A percentile compares a stretch with the other conserved stretches of the same genome.
phyloP scores from a whole-genome alignment of 2,113 vertebrate genomes.

The Octodon degus region DNA sequence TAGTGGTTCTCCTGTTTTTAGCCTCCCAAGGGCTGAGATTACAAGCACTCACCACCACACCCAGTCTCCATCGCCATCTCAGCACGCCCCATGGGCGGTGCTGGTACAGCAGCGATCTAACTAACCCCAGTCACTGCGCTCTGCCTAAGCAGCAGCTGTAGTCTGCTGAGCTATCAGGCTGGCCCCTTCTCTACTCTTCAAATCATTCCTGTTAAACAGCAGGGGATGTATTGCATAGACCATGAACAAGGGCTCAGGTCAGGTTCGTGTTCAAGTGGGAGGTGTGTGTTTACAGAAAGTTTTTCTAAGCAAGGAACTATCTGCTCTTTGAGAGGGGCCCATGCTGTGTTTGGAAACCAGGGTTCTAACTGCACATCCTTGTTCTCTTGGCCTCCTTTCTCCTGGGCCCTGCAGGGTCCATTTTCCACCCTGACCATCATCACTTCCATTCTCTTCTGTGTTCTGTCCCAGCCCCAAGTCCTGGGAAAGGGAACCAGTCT shows the following conservation, averaged over 20 bases:
- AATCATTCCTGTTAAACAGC: background rate
- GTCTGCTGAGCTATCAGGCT: too few relatives aligned
- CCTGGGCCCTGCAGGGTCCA: background rate
- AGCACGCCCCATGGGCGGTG: too few relatives aligned
- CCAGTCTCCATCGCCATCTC: too few relatives aligned
- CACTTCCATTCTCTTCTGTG: background rate
- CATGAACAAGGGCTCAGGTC: background rate
- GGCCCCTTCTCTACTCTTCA: background rate
- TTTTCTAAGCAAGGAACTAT: background rate
- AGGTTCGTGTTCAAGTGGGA: background rate
- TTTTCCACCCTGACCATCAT: background rate
- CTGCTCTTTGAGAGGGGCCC: background rate
- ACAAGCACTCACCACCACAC: too few relatives aligned
- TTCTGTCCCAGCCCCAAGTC: background rate
- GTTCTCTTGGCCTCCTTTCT: background rate
- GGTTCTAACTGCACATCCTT: background rate
- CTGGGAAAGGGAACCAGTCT: background rate
- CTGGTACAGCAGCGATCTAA: too few relatives aligned
- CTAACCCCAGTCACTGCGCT: too few relatives aligned
- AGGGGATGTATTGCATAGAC: background rate
- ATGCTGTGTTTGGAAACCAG: background rate
- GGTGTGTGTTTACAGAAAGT: rapidly evolving
- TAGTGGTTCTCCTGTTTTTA: too few relatives aligned
- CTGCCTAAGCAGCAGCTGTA: too few relatives aligned
- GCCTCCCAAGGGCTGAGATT: too few relatives aligned